Evolutionary conservation across 2,888 invertebrate genomes (phyloP).

Genomic region (Mycalesis mineus): DNA sequence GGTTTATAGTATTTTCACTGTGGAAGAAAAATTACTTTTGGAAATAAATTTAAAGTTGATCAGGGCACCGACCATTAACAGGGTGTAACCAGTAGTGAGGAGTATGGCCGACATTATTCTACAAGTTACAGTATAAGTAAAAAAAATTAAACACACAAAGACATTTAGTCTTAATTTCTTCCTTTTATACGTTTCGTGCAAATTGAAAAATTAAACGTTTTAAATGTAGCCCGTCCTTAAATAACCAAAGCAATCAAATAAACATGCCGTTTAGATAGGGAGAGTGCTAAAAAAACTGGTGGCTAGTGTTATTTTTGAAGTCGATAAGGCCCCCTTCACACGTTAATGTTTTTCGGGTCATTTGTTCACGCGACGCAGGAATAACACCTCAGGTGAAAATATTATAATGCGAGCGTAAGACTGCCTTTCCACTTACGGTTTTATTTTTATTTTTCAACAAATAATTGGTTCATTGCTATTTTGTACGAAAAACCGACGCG

Average conservation of each 20-base stretch:
- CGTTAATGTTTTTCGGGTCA: slow-evolving; percentile 10
- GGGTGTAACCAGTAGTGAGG: too few relatives aligned
- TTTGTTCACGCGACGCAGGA: slow-evolving; percentile 19
- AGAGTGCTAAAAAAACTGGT: slow-evolving; percentile 11
- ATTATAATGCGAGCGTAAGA: slow-evolving; percentile 1
- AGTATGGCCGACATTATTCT: too few relatives aligned
- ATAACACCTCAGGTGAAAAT: slow-evolving; percentile 16
- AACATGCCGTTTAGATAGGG: slow-evolving; percentile 19
- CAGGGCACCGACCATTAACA: too few relatives aligned
- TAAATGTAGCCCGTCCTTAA: background rate
- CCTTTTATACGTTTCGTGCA: background rate
- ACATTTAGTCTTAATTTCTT: background rate
- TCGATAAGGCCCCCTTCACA: slow-evolving; percentile 9
- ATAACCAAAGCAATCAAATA: slow-evolving; percentile 9
- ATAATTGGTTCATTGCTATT: too few relatives aligned
- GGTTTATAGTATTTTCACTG: too few relatives aligned
- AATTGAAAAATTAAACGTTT: background rate
- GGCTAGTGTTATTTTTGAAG: slow-evolving; percentile 12
- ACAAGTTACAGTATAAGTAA: too few relatives aligned
- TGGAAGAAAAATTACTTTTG: too few relatives aligned
- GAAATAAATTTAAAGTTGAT: too few relatives aligned
- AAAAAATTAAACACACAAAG: background rate
- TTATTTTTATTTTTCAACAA: too few relatives aligned
- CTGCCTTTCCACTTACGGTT: background rate
- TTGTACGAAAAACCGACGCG: too few relatives aligned